phyloP scores from a whole-genome alignment of 1,140 invertebrate species.

The Pseudachorutes palmiensis region DNA sequence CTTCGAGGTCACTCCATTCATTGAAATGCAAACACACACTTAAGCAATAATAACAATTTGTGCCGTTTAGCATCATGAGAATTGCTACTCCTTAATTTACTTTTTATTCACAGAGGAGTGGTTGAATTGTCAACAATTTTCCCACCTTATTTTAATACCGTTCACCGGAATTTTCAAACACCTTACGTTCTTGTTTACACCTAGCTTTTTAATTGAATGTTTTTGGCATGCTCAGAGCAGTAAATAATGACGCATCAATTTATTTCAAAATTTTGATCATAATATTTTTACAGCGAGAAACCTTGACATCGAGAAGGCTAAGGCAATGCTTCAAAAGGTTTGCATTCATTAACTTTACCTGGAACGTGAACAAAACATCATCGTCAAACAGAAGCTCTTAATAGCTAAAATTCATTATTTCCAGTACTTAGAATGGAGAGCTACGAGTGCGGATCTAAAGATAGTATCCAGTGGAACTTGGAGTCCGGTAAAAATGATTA shows the following conservation, averaged over 20 bases:
- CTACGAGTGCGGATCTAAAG: background rate
- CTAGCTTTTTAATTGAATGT: no score
- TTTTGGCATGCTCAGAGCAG: no score
- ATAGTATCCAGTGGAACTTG: background rate
- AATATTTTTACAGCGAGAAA: background rate
- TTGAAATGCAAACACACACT: background rate
- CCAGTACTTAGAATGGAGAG: background rate
- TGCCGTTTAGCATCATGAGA: background rate
- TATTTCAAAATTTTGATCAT: background rate
- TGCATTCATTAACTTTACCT: background rate
- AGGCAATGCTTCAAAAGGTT: slow-evolving; percentile 4
- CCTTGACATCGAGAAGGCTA: background rate
- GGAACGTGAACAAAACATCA: background rate
- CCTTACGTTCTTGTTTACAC: no score
- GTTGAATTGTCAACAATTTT: no score
- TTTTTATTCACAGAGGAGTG: no score
- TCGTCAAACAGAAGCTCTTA: background rate
- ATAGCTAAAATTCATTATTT: background rate
- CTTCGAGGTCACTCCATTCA: background rate
- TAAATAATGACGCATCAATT: no score
- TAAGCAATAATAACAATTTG: background rate
- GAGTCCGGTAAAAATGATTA: background rate
- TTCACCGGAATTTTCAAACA: no score
- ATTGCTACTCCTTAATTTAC: background rate
- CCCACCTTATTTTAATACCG: no score